Evolutionary conservation across 1,140 invertebrate genomes (phyloP), one percentile per base, ranked within the genome.

Genomic region (Drosophila bocki): DNA sequence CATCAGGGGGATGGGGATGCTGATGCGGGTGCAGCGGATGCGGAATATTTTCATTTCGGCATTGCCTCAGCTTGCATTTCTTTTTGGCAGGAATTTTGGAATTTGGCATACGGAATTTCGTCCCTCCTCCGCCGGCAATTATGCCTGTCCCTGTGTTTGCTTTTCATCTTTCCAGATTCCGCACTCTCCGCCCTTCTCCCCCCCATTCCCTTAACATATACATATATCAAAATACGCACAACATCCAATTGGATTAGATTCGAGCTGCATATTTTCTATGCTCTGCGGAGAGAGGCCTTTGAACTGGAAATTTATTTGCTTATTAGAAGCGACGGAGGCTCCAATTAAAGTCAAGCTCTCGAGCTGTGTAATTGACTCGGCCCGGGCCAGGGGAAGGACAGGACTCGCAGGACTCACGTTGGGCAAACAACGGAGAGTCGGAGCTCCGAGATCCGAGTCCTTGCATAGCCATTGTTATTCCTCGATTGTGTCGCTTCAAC

Each of bases 31-130:
- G 41, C 41, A 44, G 41, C 29, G 51, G 17, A 19, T 56, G 13
- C 35, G 33, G 22, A 39, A 57, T 64, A 70, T 80, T 82, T 81
- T 62, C 72, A 68, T 78, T 82, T 82, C 45, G 68, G 45, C 56
- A 65, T 61, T 48, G 48, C 33, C 33, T 33, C 42, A 13, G 39
- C 29, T 60, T 45, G 32, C 50, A 37, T 67, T 71, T 57, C 53
- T 53, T 65, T 65, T 42, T 19, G 32, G 17, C 51, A 35, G 35
- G 53, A 26, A 26, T 56, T 51, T 56, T 56, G 53, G 35, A 44
- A 33, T 32, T n/a, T n/a, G 7, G 29, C 54, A 54, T 33, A 41
- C 35, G n/a, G 13, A 54, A 22, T 48, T 37, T 53, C 53, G 15
- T 51, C 48, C 50, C 50, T 51, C 12, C 13, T 44, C 50, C 51